Evolutionary conservation across 2,888 invertebrate genomes (phyloP), one percentile per base, ranked within the genome.

Genomic region (Hypena proboscidalis): DNA sequence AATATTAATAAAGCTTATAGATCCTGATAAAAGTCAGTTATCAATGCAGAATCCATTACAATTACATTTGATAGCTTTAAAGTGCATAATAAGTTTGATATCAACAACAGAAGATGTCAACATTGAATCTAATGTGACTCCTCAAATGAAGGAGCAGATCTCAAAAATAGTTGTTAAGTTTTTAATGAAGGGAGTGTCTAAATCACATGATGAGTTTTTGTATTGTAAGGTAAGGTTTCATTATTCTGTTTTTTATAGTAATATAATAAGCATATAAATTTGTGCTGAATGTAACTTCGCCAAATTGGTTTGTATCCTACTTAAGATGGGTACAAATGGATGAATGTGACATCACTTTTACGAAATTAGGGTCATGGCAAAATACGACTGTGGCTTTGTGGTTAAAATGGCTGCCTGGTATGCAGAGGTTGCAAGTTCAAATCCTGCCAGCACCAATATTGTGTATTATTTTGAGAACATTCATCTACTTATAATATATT

Each of bases 141-240:
- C 68, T 3, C 80, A 81, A 42, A 46, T 73, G 4, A 87, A 85
- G 51, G 70, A 87, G 45, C 62, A 75, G 26, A 81, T 91, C 38
- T 80, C 85, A 17, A 61, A 82, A 61, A 58, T 85, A 37, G 79
- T 91, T 58, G 56, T 91, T 13, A 76, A 70, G 32, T 82, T 86
- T 60, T 58, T 93, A 25, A 70, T 84, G 69, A 83, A 70, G 44
- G 82, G 84, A 4, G 72, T 70, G 47, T 52, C 59, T 11, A 81
- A 77, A 42, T 63, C 67, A 30, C 77, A 83, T 53, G 89, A 92
- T 77, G 88, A 91, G 51, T 79, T 90, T 60, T 67, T 89, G 25
- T 86, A 89, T 67, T 89, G 84, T 67, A 92, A 92, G 82, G 92
- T 92, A 72, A 67, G 74, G 4, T 7, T 7, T 5, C n/a, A 32